Conservation (phyloP, 2,113 vertebrate genomes). For the Lichenostomus cassidix region DNA sequence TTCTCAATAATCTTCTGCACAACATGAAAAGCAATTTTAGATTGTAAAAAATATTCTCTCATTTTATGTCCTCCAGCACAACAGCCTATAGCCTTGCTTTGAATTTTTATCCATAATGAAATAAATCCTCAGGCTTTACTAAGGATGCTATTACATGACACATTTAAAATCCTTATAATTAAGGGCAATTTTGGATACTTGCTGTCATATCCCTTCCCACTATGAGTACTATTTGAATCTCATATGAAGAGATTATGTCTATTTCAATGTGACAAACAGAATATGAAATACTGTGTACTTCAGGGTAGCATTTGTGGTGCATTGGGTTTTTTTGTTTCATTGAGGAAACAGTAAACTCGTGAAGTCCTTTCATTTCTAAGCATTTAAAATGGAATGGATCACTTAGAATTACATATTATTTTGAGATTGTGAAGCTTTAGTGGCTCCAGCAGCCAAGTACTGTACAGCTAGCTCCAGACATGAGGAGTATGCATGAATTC, state of each 20-base stretch:
- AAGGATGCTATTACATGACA: neutral
- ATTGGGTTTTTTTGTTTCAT: neutral
- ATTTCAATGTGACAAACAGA: neutral
- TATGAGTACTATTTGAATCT: neutral
- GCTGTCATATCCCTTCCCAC: neutral
- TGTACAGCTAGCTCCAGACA: neutral
- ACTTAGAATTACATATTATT: neutral
- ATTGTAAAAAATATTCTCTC: neutral
- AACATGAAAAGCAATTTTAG: neutral
- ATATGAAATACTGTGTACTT: neutral
- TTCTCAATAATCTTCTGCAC: neutral
- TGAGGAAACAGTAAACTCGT: neutral
- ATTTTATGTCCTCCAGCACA: neutral
- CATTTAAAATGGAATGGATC: neutral
- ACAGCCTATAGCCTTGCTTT: neutral
- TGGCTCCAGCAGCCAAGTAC: neutral
- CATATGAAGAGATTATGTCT: neutral
- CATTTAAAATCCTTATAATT: neutral
- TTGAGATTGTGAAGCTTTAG: neutral
- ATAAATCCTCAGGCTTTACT: neutral
- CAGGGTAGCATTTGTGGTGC: neutral
- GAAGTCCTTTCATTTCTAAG: neutral
- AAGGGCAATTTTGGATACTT: neutral
- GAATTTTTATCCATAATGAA: neutral
- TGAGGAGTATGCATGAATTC: neutral